Conservation (phyloP, 2,113 vertebrate species). For the Candoia aspera region DNA sequence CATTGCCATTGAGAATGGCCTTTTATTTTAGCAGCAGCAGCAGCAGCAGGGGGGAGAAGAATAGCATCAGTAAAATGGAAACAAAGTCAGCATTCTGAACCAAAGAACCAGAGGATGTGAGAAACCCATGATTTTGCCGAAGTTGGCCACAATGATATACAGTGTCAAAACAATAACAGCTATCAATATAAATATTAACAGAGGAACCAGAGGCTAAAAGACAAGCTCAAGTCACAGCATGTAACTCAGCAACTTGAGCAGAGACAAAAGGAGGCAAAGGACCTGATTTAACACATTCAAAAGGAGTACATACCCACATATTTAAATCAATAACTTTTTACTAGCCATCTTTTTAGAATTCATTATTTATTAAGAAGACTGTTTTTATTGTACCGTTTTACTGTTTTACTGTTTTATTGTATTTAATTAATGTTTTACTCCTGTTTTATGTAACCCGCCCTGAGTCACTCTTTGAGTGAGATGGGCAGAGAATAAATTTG, state of each 20-base stretch:
- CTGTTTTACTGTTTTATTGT: too few relatives aligned
- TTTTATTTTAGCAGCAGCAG: neutral
- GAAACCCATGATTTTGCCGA: neutral
- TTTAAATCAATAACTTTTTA: too few relatives aligned
- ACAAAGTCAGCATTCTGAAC: neutral
- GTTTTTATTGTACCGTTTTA: too few relatives aligned
- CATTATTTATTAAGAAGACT: too few relatives aligned
- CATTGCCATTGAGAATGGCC: neutral
- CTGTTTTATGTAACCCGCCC: too few relatives aligned
- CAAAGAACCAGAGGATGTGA: neutral
- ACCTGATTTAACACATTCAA: neutral
- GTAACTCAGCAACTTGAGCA: neutral
- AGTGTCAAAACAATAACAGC: neutral
- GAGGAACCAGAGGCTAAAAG: neutral
- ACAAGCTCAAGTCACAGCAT: neutral
- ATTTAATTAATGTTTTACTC: too few relatives aligned
- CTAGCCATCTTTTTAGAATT: too few relatives aligned
- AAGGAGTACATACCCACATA: neutral
- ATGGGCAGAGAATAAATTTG: too few relatives aligned
- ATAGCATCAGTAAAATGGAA: neutral
- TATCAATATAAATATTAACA: neutral
- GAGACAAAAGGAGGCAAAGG: neutral
- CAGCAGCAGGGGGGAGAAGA: neutral
- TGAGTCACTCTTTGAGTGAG: too few relatives aligned
- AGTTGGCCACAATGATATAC: neutral